Conservation (phyloP, 2,113 vertebrate species). For the Ondatra zibethicus region DNA sequence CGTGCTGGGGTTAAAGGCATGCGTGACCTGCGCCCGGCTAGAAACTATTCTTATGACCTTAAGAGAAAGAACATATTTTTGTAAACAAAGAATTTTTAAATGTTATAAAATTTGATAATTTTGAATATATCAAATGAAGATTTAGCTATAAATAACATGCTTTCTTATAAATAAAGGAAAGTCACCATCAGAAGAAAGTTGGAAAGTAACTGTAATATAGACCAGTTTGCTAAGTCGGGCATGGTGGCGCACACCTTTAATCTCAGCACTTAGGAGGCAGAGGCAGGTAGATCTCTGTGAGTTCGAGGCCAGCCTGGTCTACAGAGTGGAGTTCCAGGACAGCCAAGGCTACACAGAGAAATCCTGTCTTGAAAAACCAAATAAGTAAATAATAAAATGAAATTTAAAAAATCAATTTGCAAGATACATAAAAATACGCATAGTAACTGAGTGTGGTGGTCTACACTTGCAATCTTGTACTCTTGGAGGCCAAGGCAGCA, state of each 20-base stretch:
- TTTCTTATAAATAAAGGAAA: background rate
- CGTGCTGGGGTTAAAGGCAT: too few relatives aligned
- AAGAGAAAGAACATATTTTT: background rate
- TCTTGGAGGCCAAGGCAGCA: background rate
- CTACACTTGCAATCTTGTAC: background rate
- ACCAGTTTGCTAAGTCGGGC: background rate
- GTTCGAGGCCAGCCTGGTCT: too few relatives aligned
- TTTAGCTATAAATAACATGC: background rate
- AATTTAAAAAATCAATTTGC: slow-evolving; percentile 31
- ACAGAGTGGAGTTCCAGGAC: too few relatives aligned
- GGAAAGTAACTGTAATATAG: background rate
- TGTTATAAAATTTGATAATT: background rate
- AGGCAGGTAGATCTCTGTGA: too few relatives aligned
- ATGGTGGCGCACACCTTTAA: too few relatives aligned
- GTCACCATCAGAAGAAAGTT: background rate
- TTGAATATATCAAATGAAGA: background rate
- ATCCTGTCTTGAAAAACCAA: too few relatives aligned
- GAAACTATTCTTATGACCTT: slow-evolving; percentile 41
- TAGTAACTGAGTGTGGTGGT: background rate
- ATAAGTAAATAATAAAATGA: too few relatives aligned
- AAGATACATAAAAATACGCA: background rate
- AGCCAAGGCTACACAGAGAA: too few relatives aligned
- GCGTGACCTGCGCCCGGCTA: background rate
- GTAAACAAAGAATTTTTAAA: background rate
- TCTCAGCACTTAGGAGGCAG: too few relatives aligned